Conservation (phyloP, 2,113 vertebrate species). For the Atlantisia rogersi region DNA sequence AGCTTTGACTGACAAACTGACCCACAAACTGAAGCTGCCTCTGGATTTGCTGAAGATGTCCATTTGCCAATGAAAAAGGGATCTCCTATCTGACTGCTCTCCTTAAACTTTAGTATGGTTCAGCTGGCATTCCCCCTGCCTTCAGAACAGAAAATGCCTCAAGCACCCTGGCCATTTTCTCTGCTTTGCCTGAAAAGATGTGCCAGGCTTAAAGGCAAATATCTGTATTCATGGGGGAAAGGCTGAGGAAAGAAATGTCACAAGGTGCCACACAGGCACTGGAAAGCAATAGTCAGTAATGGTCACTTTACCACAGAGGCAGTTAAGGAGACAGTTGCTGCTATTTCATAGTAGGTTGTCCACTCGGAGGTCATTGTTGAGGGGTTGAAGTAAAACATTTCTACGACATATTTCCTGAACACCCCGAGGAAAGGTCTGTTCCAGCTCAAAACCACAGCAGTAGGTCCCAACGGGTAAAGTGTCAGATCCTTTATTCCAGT, state of each 20-base stretch:
- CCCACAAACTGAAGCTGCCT: neutral
- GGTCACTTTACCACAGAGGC: constrained; percentile 87
- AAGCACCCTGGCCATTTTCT: neutral
- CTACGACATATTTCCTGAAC: constrained; percentile 93
- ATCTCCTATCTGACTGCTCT: neutral
- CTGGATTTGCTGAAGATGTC: neutral
- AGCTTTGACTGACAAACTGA: constrained; percentile 1
- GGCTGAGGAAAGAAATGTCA: neutral
- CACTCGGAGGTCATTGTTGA: constrained; percentile 89
- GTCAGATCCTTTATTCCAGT: constrained; percentile 90
- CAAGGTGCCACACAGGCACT: neutral
- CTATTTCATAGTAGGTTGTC: constrained; percentile 97
- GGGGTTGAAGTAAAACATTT: constrained; percentile 97
- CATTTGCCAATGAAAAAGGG: neutral
- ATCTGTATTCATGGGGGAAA: neutral
- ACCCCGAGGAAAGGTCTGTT: constrained; percentile 89
- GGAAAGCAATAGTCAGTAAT: neutral
- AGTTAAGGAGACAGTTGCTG: constrained; percentile 87
- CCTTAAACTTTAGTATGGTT: neutral
- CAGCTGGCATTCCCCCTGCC: neutral
- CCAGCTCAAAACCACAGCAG: constrained; percentile 91
- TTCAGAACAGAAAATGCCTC: neutral
- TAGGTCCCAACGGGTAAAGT: constrained; percentile 91
- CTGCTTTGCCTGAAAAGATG: neutral
- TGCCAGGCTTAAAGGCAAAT: neutral